A percentile compares a stretch with the other conserved stretches of the same genome.
phyloP scores from a whole-genome alignment of 2,888 invertebrate species.

The Cataglyphis albicans region DNA sequence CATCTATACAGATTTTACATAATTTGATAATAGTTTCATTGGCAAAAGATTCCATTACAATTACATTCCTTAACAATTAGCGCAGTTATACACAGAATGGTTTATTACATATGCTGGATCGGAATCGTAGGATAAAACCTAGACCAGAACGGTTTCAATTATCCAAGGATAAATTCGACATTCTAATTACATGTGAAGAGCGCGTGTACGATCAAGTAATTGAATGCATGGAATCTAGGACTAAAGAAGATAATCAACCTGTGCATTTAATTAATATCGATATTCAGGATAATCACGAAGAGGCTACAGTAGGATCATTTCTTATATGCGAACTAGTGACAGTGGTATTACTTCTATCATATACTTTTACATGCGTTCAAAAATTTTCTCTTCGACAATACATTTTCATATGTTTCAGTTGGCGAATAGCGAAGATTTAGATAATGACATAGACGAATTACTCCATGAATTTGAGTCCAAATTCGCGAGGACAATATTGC shows the following conservation, averaged over 20 bases:
- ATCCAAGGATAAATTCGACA: conserved; percentile 95
- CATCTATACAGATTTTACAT: neutral
- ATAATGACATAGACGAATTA: conserved; percentile 99
- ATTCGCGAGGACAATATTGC: conserved; percentile 94
- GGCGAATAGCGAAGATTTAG: conserved; percentile 95
- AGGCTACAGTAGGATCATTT: conserved; percentile 99
- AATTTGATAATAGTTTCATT: neutral
- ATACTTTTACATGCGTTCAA: neutral
- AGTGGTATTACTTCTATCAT: conserved; percentile 88
- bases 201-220: conserved; percentile 99
- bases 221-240: conserved; percentile 95
- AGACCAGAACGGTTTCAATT: conserved; percentile 98
- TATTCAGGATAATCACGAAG: conserved; percentile 99
- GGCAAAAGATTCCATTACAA: neutral
- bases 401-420: conserved; percentile 87
- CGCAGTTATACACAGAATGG: conserved; percentile 98
- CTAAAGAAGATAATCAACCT: conserved; percentile 93
- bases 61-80: conserved; percentile 75
- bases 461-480: conserved; percentile 97
- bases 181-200: conserved; percentile 99
- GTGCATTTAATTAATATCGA: conserved; percentile 99
- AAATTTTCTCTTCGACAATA: conserved; percentile 2
- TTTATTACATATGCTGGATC: conserved; percentile 98
- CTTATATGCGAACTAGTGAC: conserved; percentile 98
- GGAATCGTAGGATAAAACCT: conserved; percentile 97